Conservation (phyloP, 2,113 vertebrate genomes). For the Montifringilla adamsi region DNA sequence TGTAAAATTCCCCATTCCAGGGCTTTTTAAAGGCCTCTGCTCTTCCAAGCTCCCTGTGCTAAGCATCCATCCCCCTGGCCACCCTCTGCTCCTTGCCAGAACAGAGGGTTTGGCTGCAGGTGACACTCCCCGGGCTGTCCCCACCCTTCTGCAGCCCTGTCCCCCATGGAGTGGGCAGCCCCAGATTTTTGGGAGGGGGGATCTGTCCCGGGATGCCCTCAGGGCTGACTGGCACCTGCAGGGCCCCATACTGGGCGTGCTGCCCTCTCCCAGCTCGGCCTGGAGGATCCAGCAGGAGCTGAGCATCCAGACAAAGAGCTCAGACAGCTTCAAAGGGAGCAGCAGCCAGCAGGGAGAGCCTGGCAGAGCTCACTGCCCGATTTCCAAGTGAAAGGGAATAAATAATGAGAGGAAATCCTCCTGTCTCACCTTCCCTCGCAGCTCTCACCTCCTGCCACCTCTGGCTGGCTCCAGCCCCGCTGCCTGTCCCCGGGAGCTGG, state of each 20-base stretch:
- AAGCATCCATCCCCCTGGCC: neutral
- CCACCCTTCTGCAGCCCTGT: neutral
- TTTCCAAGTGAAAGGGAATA: slow-evolving; percentile 57
- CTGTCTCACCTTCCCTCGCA: slow-evolving; percentile 9
- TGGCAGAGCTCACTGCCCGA: neutral
- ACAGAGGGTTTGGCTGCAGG: neutral
- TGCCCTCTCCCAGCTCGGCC: neutral
- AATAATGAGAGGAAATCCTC: slow-evolving; percentile 57
- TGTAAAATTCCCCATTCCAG: neutral
- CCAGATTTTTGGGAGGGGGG: neutral
- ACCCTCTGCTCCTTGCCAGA: neutral
- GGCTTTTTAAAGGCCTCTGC: neutral
- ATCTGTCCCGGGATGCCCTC: neutral
- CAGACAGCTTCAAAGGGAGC: slow-evolving; percentile 32
- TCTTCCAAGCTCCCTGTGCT: neutral
- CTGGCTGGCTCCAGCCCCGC: neutral
- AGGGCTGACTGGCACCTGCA: rapidly evolving
- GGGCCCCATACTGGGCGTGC: neutral
- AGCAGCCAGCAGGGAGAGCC: slow-evolving; percentile 10
- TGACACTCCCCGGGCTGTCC: neutral
- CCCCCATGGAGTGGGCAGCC: neutral
- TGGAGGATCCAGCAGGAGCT: neutral
- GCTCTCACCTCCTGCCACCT: neutral
- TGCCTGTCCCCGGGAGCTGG: neutral
- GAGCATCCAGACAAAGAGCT: neutral